Evolutionary conservation across 2,888 invertebrate species (phyloP), one percentile per base, ranked within the genome.

Genomic region (Heteromurus nitidus): DNA sequence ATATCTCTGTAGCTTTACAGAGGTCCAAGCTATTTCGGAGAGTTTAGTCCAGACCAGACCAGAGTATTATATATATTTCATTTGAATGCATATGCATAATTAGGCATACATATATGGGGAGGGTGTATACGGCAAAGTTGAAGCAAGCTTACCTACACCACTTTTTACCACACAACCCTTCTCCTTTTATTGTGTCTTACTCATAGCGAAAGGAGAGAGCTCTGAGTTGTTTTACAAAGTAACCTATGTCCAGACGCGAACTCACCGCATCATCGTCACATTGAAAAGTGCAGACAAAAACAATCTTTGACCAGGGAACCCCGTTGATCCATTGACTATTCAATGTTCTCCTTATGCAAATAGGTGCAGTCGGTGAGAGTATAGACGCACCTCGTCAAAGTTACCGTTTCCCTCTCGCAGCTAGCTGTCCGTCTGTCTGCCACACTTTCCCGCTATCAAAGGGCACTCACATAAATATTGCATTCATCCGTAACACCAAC

Each of bases 351-450:
- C 58, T 44, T 77, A 77, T 77, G 76, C 77, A 77, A 77, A 77
- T 69, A 36, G 62, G 11, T 68, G 68, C 58, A 65, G 36, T 62
- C 18, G n/a, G n/a, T n/a, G n/a, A n/a, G n/a, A n/a, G n/a, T n/a
- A n/a, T n/a, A n/a, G 62, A 31, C 60, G 60, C 47, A 69, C 28
- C 50, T 53, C 53, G 24, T 77, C 62, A 69, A 69, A 62, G 70
- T 72, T 36, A 44, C 55, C 30, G 36, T 55, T 55, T 24, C 47
- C 80, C n/a, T n/a, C n/a, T n/a, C n/a, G n/a, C n/a, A n/a, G n/a
- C n/a, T n/a, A 73, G 73, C 60, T 73, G 80, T 67, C 80, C 73
- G 72, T 64, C 70, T 80, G 72, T 72, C 72, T 80, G 42, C 72
- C 44, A 47, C 42, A 9, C 36, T 44, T 62, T 77, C 44, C 53